These are phyloP conservation scores for Macrostomum cliftonense DNA, from an alignment of 2,888 invertebrate species.

Conservation along the genomic window DNA sequence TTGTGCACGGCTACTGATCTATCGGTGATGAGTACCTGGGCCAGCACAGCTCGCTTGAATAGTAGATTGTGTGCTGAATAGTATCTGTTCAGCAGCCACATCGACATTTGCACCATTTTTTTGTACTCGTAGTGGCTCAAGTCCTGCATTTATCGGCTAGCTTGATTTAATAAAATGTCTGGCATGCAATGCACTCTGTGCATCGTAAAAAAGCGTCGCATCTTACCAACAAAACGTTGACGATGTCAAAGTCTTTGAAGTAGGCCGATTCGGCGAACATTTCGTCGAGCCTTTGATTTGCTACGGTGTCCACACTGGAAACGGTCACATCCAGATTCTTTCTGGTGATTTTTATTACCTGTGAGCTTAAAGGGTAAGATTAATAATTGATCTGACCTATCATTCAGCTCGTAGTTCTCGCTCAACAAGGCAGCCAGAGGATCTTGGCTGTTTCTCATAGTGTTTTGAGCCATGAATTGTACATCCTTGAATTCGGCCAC, in stretches of 20 bases:
- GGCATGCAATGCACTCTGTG: no score
- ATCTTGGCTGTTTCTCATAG: no score
- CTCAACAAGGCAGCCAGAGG: no score
- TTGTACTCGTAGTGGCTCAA: conserved; percentile 29
- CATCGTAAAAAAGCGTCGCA: no score
- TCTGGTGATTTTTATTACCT: not conserved
- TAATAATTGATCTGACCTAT: not conserved
- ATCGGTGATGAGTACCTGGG: conserved; percentile 33
- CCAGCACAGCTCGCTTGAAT: conserved; percentile 25
- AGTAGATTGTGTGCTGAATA: conserved; percentile 32
- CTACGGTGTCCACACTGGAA: conserved; percentile 4
- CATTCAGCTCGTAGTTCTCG: no score
- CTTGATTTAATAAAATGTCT: not conserved
- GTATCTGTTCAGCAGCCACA: conserved; percentile 24
- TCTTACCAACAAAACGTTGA: conserved; percentile 6
- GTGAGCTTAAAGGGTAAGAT: no score
- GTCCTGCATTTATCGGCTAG: conserved; percentile 25
- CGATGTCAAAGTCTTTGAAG: conserved; percentile 3
- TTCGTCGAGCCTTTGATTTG: not conserved
- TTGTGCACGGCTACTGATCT: conserved; percentile 32
- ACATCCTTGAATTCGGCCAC: no score
- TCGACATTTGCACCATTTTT: conserved; percentile 26
- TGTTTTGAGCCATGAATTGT: no score
- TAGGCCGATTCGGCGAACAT: conserved; percentile 8
- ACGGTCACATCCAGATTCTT: not conserved